Conservation (phyloP, 2,113 vertebrate genomes). For the Lutjanus erythropterus region DNA sequence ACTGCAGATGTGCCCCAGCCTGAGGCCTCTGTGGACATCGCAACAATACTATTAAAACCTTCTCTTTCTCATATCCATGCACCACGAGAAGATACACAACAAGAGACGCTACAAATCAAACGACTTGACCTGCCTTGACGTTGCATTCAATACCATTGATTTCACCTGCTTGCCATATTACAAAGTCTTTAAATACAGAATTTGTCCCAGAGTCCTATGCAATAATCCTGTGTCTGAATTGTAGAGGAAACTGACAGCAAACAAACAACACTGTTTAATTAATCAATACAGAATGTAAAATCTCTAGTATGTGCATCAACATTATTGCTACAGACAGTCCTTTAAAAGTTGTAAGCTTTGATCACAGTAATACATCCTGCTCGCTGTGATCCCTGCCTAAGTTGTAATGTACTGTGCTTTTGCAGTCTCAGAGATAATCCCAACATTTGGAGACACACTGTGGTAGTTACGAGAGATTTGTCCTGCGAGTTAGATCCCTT, state of each 20-base stretch:
- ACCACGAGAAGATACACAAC: not conserved
- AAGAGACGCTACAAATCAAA: not conserved
- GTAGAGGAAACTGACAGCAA: not conserved
- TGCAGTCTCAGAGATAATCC: slow-evolving; percentile 36
- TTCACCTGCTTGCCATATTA: not conserved
- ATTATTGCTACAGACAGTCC: not conserved
- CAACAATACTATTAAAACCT: not conserved
- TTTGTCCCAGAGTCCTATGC: too few species aligned
- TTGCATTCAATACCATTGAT: not conserved
- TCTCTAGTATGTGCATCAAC: not conserved
- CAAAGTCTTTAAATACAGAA: not conserved
- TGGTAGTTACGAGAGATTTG: slow-evolving; percentile 32
- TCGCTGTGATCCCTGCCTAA: slow-evolving; percentile 11
- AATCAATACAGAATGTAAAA: not conserved
- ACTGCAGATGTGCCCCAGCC: not conserved
- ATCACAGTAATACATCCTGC: not conserved
- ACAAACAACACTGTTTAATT: not conserved
- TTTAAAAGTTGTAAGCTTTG: not conserved
- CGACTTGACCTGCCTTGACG: not conserved
- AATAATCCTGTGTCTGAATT: not conserved
- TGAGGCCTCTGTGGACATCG: not conserved
- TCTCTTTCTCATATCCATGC: not conserved
- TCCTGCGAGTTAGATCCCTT: slow-evolving; percentile 45
- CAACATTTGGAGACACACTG: slow-evolving; percentile 26
- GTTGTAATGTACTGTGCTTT: slow-evolving; percentile 17